A percentile compares a stretch with the other conserved stretches of the same genome.
Evolutionary conservation across 2,797 vertebrate genomes (phyloP).

Genomic region (Brachymystax lenok): DNA sequence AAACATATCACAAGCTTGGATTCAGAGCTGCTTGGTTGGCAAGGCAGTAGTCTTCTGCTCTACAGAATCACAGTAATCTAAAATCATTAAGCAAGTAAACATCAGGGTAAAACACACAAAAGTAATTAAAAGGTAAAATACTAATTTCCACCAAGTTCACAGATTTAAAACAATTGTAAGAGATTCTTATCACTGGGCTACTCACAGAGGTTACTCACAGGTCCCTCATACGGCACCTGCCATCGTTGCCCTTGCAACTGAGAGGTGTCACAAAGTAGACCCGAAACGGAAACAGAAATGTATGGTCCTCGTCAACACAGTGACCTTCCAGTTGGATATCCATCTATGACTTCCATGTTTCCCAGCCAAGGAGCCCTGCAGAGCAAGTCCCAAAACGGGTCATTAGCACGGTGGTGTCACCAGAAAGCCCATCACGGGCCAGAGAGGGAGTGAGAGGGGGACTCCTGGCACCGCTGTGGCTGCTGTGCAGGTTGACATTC

Average conservation of each 20-base stretch:
- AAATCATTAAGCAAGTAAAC: slow-evolving; percentile 69
- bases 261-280: slow-evolving; percentile 55
- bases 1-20: slow-evolving; percentile 41
- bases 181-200: neutral
- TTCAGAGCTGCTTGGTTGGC: slow-evolving; percentile 56
- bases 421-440: slow-evolving; percentile 79
- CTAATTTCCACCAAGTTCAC: neutral
- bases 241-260: neutral
- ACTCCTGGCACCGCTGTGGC: slow-evolving; percentile 75
- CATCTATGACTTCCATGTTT: slow-evolving; percentile 76
- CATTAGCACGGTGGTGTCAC: slow-evolving; percentile 81
- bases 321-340: slow-evolving; percentile 80
- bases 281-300: slow-evolving; percentile 40
- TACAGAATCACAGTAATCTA: slow-evolving; percentile 64
- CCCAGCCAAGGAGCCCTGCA: slow-evolving; percentile 75
- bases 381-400: slow-evolving; percentile 79
- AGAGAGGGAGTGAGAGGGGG: slow-evolving; percentile 75
- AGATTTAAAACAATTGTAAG: no score
- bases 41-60: slow-evolving; percentile 43
- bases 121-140: neutral
- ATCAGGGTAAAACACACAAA: slow-evolving; percentile 27
- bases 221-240: slow-evolving; percentile 3
- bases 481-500: slow-evolving; percentile 81
- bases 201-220: slow-evolving; percentile 29
- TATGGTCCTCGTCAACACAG: slow-evolving; percentile 60